Percentiles rank a stretch among this genome's conserved stretches.
Evolutionary conservation across 2,113 vertebrate species (phyloP).

Genomic region (Mionectes macconnelli): DNA sequence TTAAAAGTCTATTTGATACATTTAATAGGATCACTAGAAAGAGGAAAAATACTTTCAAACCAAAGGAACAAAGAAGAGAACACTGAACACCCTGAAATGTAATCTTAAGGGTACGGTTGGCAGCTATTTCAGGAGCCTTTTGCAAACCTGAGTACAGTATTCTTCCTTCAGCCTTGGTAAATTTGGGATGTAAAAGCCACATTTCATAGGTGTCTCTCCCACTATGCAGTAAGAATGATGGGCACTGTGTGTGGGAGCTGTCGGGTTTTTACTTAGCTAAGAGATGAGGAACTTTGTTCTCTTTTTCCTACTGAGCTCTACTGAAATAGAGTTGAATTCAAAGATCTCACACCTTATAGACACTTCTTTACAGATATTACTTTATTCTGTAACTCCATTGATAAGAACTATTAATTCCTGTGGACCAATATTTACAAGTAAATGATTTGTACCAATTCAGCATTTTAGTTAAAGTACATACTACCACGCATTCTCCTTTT

Average conservation of each 20-base stretch:
- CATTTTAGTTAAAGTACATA: not conserved
- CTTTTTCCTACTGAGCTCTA: not conserved
- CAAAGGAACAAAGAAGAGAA: not conserved
- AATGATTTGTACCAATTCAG: not conserved
- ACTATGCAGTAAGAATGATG: not conserved
- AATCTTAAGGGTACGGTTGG: not conserved
- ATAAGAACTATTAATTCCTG: not conserved
- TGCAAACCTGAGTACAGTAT: not conserved
- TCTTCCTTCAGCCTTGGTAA: not conserved
- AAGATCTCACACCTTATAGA: not conserved
- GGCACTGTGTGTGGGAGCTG: not conserved
- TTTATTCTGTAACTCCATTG: not conserved
- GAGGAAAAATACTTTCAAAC: not conserved
- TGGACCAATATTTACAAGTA: not conserved
- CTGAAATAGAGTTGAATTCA: not conserved
- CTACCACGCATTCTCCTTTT: not conserved
- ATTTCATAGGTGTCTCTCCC: not conserved
- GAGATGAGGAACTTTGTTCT: not conserved
- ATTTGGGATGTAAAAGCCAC: not conserved
- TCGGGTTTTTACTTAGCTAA: not conserved
- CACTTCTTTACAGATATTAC: not conserved
- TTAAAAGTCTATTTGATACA: not conserved
- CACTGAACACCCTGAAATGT: not conserved
- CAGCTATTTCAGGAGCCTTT: not conserved
- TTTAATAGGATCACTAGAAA: not conserved